These are phyloP conservation scores for Archocentrus centrarchus DNA, from an alignment of 2,113 vertebrate species.

Conservation along the genomic window DNA sequence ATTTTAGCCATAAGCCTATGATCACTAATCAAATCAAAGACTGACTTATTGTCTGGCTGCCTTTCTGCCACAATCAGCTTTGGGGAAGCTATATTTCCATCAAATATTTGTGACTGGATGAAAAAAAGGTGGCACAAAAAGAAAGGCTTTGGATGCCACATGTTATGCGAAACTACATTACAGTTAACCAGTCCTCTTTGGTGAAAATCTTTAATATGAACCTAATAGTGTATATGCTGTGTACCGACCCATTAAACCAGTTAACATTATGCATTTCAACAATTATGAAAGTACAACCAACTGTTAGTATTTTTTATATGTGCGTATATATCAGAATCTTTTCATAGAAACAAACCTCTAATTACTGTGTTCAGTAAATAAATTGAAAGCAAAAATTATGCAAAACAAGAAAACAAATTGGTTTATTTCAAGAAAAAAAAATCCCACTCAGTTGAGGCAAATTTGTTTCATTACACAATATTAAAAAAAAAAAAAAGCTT, in stretches of 20 bases:
- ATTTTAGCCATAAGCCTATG: background rate
- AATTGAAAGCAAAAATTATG: background rate
- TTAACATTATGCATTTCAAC: background rate
- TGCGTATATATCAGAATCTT: background rate
- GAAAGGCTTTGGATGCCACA: background rate
- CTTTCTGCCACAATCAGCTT: background rate
- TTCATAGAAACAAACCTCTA: background rate
- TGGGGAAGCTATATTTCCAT: background rate
- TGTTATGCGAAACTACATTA: background rate
- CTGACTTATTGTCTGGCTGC: background rate
- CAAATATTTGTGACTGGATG: background rate
- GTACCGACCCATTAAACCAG: background rate
- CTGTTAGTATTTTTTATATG: background rate
- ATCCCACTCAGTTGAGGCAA: background rate
- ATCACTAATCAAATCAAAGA: constrained; percentile 11
- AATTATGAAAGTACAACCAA: background rate
- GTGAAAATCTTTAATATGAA: background rate
- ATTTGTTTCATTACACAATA: background rate
- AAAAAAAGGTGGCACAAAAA: background rate
- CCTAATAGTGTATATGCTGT: background rate
- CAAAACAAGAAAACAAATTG: background rate
- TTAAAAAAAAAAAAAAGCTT: constrained; percentile 6
- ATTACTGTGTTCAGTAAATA: background rate
- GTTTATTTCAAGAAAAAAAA: constrained; percentile 23
- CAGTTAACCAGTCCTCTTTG: background rate